These are phyloP conservation scores for Chrysochloris asiatica DNA, from an alignment of 2,113 vertebrate species.

Conservation along the genomic window DNA sequence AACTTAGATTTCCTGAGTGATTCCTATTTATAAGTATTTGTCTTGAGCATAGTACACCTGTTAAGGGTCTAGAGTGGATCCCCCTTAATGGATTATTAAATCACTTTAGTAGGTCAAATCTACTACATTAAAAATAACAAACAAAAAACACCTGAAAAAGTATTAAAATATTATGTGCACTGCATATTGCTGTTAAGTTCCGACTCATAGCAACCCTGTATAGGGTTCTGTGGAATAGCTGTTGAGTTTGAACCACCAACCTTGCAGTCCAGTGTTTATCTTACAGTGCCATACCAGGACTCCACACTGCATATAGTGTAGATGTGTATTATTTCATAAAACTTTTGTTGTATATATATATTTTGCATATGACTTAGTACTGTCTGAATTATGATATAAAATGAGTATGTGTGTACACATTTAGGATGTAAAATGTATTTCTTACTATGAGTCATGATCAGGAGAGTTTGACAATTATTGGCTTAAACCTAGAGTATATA, in stretches of 20 bases:
- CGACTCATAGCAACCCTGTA: no score
- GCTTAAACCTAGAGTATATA: background rate
- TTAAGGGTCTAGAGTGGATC: no score
- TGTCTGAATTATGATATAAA: background rate
- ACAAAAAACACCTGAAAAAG: no score
- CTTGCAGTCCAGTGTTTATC: no score
- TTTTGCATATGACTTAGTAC: constrained; percentile 31
- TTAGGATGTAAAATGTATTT: constrained; percentile 28
- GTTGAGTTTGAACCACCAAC: no score
- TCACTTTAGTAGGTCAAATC: constrained; percentile 46
- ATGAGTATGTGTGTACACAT: background rate
- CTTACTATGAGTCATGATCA: background rate
- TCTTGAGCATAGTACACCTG: background rate
- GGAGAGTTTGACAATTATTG: constrained; percentile 28
- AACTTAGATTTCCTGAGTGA: constrained; percentile 24
- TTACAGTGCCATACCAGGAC: no score
- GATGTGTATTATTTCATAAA: background rate
- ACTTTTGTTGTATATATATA: background rate
- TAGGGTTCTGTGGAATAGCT: no score
- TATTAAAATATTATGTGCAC: no score
- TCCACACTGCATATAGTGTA: background rate
- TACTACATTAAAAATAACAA: constrained; percentile 22
- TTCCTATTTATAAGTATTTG: background rate
- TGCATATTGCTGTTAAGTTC: no score
- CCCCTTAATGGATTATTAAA: background rate